Conservation (phyloP, 2,888 invertebrate species). For the Aporophyla nigra region DNA sequence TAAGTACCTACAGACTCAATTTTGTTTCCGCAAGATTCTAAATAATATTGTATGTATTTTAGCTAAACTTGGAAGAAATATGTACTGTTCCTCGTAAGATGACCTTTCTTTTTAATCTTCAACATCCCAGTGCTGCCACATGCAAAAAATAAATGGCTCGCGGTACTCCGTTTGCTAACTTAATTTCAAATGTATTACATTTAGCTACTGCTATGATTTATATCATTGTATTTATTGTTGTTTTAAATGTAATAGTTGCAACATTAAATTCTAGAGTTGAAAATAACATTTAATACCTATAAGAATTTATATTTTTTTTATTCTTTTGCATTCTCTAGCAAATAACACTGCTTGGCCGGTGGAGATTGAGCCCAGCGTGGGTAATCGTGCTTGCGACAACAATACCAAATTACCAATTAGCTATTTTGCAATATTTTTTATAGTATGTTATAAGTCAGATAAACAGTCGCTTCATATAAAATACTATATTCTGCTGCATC, state of each 20-base stretch:
- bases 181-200: not conserved
- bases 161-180: not conserved
- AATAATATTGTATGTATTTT: not conserved
- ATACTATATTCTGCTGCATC: not conserved
- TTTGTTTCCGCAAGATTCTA: not conserved
- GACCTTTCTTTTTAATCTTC: not conserved
- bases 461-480: not conserved
- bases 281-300: not conserved
- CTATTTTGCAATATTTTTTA: not conserved
- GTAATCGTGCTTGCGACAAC: not conserved
- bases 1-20: too few relatives aligned
- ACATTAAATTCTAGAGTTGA: not conserved
- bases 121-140: constrained; percentile 16
- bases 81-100: not conserved
- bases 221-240: constrained; percentile 13
- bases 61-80: not conserved
- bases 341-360: too few relatives aligned
- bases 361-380: not conserved
- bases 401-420: not conserved
- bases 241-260: constrained; percentile 34
- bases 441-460: not conserved
- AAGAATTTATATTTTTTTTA: not conserved
- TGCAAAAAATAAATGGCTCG: not conserved
- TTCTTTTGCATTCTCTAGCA: not conserved
- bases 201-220: constrained; percentile 3